A percentile compares a stretch with the other conserved stretches of the same genome.
Conservation (phyloP, 2,888 invertebrate species). For the Pheosia tremula region DNA sequence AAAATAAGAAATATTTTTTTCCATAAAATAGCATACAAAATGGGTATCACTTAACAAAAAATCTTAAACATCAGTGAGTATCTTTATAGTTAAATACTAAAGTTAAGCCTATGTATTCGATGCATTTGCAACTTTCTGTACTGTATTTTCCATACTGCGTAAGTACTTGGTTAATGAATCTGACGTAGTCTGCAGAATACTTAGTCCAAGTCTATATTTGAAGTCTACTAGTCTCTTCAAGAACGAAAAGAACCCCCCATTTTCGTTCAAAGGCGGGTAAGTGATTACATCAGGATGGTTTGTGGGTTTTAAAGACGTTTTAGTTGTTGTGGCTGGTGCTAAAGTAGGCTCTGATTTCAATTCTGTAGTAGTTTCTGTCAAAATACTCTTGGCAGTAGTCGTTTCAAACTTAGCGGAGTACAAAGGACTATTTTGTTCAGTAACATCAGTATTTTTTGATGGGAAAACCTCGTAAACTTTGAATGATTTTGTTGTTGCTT, state of each 20-base stretch:
- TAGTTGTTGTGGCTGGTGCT: constrained; percentile 48
- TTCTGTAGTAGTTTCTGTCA: constrained; percentile 72
- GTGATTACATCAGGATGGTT: constrained; percentile 66
- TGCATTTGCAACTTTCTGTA: constrained; percentile 57
- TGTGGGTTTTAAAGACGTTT: constrained; percentile 43
- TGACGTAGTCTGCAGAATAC: constrained; percentile 87
- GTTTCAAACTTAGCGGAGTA: constrained; percentile 46
- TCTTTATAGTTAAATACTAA: constrained; percentile 18
- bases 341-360: constrained; percentile 67
- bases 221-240: constrained; percentile 87
- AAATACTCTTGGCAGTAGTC: constrained; percentile 56
- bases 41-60: background rate
- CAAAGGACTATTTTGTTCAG: constrained; percentile 42
- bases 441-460: constrained; percentile 44
- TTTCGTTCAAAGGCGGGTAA: constrained; percentile 67
- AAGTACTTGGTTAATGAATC: constrained; percentile 87
- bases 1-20: background rate
- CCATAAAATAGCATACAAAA: background rate
- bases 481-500: constrained; percentile 67
- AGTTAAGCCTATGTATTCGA: constrained; percentile 37
- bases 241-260: constrained; percentile 83
- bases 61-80: constrained; percentile 24
- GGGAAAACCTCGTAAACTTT: constrained; percentile 73
- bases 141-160: constrained; percentile 80
- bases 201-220: constrained; percentile 87